These are phyloP conservation scores for Eretmodus cyanostictus DNA, from an alignment of 2,113 vertebrate genomes.

Conservation along the genomic window DNA sequence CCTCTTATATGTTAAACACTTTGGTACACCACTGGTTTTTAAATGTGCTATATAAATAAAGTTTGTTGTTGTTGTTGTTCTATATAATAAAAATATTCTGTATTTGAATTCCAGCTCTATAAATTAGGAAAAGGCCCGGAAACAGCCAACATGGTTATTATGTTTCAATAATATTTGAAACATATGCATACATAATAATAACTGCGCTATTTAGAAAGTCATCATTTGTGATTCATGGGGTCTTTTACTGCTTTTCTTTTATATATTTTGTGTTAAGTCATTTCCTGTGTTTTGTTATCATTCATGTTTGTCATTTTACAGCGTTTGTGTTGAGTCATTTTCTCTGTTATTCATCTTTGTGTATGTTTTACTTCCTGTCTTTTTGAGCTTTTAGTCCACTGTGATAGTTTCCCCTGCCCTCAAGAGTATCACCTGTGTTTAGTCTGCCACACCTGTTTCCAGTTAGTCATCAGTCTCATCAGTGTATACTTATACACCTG, in stretches of 20 bases:
- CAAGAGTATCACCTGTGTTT: background rate
- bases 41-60: background rate
- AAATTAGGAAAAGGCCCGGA: background rate
- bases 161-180: background rate
- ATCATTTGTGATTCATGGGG: background rate
- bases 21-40: background rate
- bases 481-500: background rate
- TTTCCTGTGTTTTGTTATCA: background rate
- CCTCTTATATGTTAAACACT: background rate
- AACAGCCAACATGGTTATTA: background rate
- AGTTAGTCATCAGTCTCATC: background rate
- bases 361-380: background rate
- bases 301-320: background rate
- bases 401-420: background rate
- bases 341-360: background rate
- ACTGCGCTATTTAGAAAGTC: background rate
- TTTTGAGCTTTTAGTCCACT: background rate
- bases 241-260: background rate
- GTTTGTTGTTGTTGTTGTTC: background rate
- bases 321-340: background rate
- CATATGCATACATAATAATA: background rate
- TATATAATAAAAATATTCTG: background rate
- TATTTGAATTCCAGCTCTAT: background rate
- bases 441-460: background rate
- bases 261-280: background rate